Evolutionary conservation across 1,140 invertebrate genomes (phyloP).

Genomic region (Pseudomyrmex sp.): DNA sequence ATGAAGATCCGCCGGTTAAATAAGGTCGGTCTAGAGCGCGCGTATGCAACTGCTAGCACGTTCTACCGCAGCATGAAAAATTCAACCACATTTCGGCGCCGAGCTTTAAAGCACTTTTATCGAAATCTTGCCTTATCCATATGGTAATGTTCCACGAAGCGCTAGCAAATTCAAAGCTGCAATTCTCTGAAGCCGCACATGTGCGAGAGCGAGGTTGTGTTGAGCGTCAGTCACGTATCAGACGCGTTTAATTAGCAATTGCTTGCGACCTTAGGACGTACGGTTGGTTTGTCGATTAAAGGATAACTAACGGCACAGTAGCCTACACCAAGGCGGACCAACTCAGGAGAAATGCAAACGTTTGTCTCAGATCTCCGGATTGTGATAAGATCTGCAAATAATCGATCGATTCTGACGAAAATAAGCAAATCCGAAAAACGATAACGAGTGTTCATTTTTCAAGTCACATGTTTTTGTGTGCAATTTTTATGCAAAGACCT

Average conservation of each 20-base stretch:
- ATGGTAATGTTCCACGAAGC: slow-evolving; percentile 50
- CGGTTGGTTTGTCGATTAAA: slow-evolving; percentile 43
- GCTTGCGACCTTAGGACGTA: slow-evolving; percentile 54
- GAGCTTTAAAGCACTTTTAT: slow-evolving; percentile 50
- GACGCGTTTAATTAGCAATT: slow-evolving; percentile 57
- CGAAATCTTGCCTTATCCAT: slow-evolving; percentile 62
- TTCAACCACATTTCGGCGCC: slow-evolving; percentile 52
- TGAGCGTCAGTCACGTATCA: slow-evolving; percentile 58
- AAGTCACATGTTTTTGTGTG: neutral
- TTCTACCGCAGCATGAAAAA: slow-evolving; percentile 40
- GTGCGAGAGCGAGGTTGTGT: slow-evolving; percentile 7
- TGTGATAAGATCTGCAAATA: neutral
- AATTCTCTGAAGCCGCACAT: slow-evolving; percentile 26
- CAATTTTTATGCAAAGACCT: neutral
- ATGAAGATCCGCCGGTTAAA: slow-evolving; percentile 1
- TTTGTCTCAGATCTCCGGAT: neutral
- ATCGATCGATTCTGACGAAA: neutral
- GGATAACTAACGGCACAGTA: slow-evolving; percentile 48
- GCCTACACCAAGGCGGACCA: neutral
- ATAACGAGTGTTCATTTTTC: neutral
- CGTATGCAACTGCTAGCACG: slow-evolving; percentile 11
- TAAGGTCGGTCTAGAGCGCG: slow-evolving; percentile 6
- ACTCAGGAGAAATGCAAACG: slow-evolving; percentile 16
- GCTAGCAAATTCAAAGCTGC: slow-evolving; percentile 47
- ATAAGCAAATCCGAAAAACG: neutral